Evolutionary conservation across 2,797 vertebrate species (phyloP).

Genomic region (Simalia tracyae): DNA sequence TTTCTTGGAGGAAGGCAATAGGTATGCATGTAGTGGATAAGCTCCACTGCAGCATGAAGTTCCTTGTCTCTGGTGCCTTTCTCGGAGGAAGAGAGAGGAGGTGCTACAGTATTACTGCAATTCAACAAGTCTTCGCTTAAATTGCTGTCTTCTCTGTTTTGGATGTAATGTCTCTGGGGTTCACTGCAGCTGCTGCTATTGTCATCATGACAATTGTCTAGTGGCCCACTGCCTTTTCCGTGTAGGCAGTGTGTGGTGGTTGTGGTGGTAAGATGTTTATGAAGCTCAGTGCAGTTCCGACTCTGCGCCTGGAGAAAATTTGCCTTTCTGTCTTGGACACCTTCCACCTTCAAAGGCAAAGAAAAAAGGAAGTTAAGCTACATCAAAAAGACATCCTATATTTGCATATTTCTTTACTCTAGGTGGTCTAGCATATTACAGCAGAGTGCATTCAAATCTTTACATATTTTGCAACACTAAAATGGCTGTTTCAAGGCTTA

Average conservation of each 20-base stretch:
- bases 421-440: neutral
- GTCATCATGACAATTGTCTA: conserved; percentile 54
- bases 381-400: neutral
- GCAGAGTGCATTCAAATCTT: neutral
- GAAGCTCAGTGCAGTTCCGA: conserved; percentile 90
- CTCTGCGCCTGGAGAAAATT: conserved; percentile 75
- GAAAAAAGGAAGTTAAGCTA: conserved; percentile 17
- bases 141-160: conserved; percentile 81
- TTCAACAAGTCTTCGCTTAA: conserved; percentile 69
- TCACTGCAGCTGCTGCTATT: conserved; percentile 6
- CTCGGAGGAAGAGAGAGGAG: conserved; percentile 13
- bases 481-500: neutral
- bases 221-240: conserved; percentile 54
- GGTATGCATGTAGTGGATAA: conserved; percentile 98
- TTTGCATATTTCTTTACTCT: neutral
- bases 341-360: conserved; percentile 73
- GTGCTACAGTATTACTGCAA: conserved; percentile 63
- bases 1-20: conserved; percentile 93
- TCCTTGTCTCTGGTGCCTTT: conserved; percentile 73
- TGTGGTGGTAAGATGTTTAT: conserved; percentile 89
- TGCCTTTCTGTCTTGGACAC: conserved; percentile 78
- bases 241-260: conserved; percentile 71
- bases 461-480: neutral
- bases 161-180: fast-evolving
- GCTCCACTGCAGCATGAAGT: conserved; percentile 86